These are phyloP conservation scores for Mayetiola destructor DNA, from an alignment of 2,888 invertebrate species.

Conservation along the genomic window DNA sequence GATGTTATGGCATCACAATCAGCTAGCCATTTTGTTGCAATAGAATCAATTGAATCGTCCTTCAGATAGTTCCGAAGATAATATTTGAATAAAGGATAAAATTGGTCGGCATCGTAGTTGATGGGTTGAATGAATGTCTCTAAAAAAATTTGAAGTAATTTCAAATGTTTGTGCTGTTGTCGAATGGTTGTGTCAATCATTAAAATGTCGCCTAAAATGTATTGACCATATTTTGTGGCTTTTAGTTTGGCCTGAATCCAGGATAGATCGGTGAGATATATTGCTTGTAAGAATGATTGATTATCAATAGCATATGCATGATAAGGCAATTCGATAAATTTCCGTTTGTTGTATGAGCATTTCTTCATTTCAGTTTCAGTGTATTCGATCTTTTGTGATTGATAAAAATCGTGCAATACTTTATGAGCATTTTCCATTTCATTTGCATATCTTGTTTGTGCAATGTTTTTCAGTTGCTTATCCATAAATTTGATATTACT, in stretches of 20 bases:
- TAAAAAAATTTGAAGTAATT: slow-evolving; percentile 51
- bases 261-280: slow-evolving; percentile 56
- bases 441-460: slow-evolving; percentile 27
- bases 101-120: slow-evolving; percentile 68
- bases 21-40: slow-evolving; percentile 30
- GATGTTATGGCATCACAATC: slow-evolving; percentile 30
- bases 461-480: slow-evolving; percentile 27
- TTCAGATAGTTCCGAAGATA: slow-evolving; percentile 34
- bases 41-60: slow-evolving; percentile 24
- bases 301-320: slow-evolving; percentile 50
- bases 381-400: slow-evolving; percentile 19
- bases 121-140: slow-evolving; percentile 56
- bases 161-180: slow-evolving; percentile 32
- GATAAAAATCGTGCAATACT: slow-evolving; percentile 20
- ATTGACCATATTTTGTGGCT: slow-evolving; percentile 56
- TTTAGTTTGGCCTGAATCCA: slow-evolving; percentile 72
- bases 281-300: slow-evolving; percentile 46
- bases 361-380: slow-evolving; percentile 21
- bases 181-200: slow-evolving; percentile 30
- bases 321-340: slow-evolving; percentile 69
- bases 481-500: slow-evolving; percentile 32
- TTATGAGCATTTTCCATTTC: slow-evolving; percentile 19
- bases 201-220: slow-evolving; percentile 58
- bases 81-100: slow-evolving; percentile 54
- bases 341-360: slow-evolving; percentile 49